Evolutionary conservation across 1,140 invertebrate genomes (phyloP), one percentile per base, ranked within the genome.

Genomic region (Hormaphis cornu): DNA sequence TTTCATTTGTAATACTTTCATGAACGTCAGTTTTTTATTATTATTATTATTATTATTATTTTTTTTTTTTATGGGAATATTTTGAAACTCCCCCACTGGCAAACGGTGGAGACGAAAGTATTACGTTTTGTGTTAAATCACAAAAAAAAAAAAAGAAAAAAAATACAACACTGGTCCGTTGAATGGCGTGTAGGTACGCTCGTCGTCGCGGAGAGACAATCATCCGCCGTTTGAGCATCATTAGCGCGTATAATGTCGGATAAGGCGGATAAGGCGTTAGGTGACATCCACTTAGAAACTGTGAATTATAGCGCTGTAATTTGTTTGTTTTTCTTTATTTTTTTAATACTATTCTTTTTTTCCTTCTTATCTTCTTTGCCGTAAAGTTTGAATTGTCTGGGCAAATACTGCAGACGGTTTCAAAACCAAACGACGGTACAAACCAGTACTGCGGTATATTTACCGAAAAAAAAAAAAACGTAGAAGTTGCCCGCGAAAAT

Each of bases 181-280:
- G 52, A 9, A 54, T 2, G 20, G 52, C 22, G 28, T 7, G 35
- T 54, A 54, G 22, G 28, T 54, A 35, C n/a, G 10, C 28, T 54
- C 52, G 20, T 54, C n/a, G n/a, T n/a, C n/a, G n/a, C n/a, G n/a
- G n/a, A 20, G 52, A 33, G 35, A 37, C 53, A 56, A 56, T 56
- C 33, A 56, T 56, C 20, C 20, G 9, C 53, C 53, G 37, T 37
- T 37, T 56, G 30, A 56, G n/a, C 53, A 37, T 54, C 52, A 54
- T 54, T 54, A 33, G 28, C 52, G 28, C 35, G 35, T 54, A 10
- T 16, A 33, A 9, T 14, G 12, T 18, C 10, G 9, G 6, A 56
- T 37, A 56, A 56, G 14, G 12, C 9, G n/a, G n/a, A n/a, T n/a
- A n/a, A n/a, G n/a, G n/a, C n/a, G n/a, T n/a, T 56, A 12, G 20